Percentiles rank a stretch among this genome's conserved stretches.
Conservation (phyloP, 1,140 invertebrate genomes). For the Drosophila orosa region DNA sequence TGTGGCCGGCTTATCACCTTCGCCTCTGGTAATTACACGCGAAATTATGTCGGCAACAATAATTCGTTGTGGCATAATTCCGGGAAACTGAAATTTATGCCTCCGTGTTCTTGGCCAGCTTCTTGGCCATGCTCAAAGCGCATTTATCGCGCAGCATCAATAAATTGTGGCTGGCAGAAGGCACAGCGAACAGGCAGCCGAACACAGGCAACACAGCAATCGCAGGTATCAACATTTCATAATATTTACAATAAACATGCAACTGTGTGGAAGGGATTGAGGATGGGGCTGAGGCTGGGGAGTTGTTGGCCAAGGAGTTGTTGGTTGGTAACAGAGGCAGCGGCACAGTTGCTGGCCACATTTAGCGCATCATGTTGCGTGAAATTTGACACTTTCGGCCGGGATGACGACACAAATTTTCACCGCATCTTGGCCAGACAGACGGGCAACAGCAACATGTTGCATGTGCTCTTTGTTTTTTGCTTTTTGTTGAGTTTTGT, state of each 20-base stretch:
- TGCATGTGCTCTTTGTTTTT: conserved; percentile 45
- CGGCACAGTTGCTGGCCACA: conserved; percentile 69
- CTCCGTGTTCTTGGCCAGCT: conserved; percentile 37
- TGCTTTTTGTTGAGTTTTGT: conserved; percentile 35
- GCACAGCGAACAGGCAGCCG: conserved; percentile 36
- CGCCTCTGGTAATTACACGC: conserved; percentile 68
- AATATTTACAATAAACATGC: conserved; percentile 84
- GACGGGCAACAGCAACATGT: conserved; percentile 60
- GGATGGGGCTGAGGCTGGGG: not conserved
- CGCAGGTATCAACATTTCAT: conserved; percentile 81
- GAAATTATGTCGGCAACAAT: conserved; percentile 75
- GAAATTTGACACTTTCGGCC: conserved; percentile 79
- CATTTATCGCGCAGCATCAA: conserved; percentile 80
- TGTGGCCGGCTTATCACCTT: conserved; percentile 75
- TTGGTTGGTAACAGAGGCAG: conserved; percentile 14
- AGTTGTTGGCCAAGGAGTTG: conserved; percentile 6
- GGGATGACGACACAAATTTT: conserved; percentile 73
- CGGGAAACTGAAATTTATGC: conserved; percentile 78
- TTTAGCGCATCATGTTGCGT: conserved; percentile 82
- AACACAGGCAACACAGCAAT: conserved; percentile 47
- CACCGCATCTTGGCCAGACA: conserved; percentile 60
- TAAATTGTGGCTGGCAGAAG: conserved; percentile 61
- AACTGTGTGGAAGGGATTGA: conserved; percentile 59
- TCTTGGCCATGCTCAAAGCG: conserved; percentile 66
- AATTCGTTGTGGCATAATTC: conserved; percentile 79